phyloP scores from a whole-genome alignment of 2,888 invertebrate species.

The Ametastegia equiseti region DNA sequence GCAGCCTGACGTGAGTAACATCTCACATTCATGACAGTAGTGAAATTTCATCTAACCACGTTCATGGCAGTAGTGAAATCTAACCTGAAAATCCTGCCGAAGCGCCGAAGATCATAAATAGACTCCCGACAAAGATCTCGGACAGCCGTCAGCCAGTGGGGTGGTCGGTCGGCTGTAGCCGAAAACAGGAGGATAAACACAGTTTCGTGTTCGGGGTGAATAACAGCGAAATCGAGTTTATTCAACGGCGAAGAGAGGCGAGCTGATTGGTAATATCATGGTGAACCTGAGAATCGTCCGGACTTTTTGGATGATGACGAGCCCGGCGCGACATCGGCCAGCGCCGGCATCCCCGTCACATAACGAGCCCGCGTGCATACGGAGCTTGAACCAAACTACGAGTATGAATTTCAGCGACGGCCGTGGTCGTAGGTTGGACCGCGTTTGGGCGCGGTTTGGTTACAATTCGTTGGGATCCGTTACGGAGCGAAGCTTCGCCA shows the following conservation, averaged over 20 bases:
- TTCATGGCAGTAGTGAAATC: too few species aligned
- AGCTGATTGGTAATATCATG: slow-evolving; percentile 56
- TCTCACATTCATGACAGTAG: too few species aligned
- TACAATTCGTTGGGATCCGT: not conserved
- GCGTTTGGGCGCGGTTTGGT: not conserved
- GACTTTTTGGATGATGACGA: not conserved
- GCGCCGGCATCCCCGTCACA: not conserved
- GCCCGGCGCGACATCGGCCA: not conserved
- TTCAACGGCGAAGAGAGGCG: not conserved
- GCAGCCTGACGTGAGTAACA: too few species aligned
- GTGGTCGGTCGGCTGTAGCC: too few species aligned
- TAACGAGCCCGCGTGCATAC: not conserved
- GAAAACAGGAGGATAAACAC: too few species aligned
- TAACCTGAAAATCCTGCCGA: not conserved
- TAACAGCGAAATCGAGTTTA: not conserved
- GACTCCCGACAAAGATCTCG: too few species aligned
- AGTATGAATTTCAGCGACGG: not conserved
- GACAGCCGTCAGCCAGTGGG: too few species aligned
- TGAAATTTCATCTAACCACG: too few species aligned
- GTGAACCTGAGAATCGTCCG: not conserved
- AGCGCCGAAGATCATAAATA: not conserved
- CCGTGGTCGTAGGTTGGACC: not conserved
- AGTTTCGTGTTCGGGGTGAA: too few species aligned
- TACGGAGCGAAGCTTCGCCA: not conserved
- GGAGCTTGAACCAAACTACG: not conserved